Evolutionary conservation across 1,140 invertebrate genomes (phyloP).

Genomic region (Ladona fulva): DNA sequence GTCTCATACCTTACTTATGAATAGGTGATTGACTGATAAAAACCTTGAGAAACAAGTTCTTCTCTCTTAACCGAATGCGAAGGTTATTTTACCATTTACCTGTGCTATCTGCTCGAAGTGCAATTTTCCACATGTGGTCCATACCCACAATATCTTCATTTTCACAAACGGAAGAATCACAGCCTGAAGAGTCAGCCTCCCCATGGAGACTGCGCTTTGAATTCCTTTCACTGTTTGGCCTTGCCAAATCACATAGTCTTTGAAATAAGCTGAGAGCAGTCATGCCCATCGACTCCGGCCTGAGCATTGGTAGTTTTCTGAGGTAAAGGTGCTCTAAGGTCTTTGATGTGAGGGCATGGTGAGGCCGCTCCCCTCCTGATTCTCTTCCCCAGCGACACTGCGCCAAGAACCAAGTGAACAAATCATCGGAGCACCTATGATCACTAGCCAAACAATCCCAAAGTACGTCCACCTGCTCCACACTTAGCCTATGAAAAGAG

Average conservation of each 20-base stretch:
- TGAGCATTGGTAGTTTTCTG: constrained; percentile 77
- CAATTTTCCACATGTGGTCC: constrained; percentile 90
- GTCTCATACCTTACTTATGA: too few relatives aligned
- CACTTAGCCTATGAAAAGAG: constrained; percentile 53
- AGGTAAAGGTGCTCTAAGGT: constrained; percentile 80
- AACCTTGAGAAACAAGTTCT: too few relatives aligned
- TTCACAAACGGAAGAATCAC: constrained; percentile 46
- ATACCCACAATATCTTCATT: constrained; percentile 58
- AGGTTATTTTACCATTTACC: constrained; percentile 36
- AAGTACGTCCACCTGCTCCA: constrained; percentile 80
- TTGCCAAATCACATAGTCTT: constrained; percentile 75
- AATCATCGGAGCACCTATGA: constrained; percentile 74
- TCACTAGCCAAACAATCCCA: constrained; percentile 85
- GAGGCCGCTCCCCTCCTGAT: constrained; percentile 33
- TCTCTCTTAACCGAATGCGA: too few relatives aligned
- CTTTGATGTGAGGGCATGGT: constrained; percentile 80
- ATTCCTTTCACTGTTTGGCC: constrained; percentile 36
- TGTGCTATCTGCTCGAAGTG: constrained; percentile 74
- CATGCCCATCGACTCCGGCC: constrained; percentile 83
- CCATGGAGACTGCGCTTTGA: background rate
- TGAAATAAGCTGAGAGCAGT: constrained; percentile 83
- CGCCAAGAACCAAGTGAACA: constrained; percentile 83
- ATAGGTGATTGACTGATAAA: too few relatives aligned
- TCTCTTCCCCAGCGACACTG: constrained; percentile 61
- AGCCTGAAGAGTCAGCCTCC: constrained; percentile 40